phyloP scores from a whole-genome alignment of 2,113 vertebrate genomes.

The Poecile atricapillus region DNA sequence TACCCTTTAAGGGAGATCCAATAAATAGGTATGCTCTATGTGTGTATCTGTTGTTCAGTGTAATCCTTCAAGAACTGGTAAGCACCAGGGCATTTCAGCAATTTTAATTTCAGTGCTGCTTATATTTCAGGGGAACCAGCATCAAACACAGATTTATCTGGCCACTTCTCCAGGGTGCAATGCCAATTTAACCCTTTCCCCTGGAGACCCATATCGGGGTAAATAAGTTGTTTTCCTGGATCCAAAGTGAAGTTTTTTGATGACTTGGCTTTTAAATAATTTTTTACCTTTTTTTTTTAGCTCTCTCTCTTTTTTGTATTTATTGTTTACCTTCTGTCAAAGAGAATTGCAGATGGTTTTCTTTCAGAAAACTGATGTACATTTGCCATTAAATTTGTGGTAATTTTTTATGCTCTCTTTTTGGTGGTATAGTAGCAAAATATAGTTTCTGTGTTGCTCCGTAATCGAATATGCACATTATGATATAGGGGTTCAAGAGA shows the following conservation, averaged over 20 bases:
- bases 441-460: not conserved
- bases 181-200: not conserved
- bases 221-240: not conserved
- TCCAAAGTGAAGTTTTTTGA: not conserved
- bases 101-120: not conserved
- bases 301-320: fast-evolving
- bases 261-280: not conserved
- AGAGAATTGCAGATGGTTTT: not conserved
- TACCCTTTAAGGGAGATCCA: not conserved
- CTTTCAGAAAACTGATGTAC: not conserved
- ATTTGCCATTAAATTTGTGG: not conserved
- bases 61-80: not conserved
- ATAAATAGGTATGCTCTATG: not conserved
- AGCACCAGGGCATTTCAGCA: not conserved
- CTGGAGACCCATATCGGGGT: not conserved
- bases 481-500: not conserved
- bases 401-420: not conserved
- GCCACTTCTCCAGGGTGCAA: not conserved
- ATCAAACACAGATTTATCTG: not conserved
- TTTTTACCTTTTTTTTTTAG: not conserved
- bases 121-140: not conserved
- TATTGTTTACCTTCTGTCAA: not conserved
- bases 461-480: not conserved
- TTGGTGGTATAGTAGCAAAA: not conserved
- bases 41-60: not conserved